phyloP scores from a whole-genome alignment of 2,113 vertebrate genomes.

The Artemisiospiza belli region DNA sequence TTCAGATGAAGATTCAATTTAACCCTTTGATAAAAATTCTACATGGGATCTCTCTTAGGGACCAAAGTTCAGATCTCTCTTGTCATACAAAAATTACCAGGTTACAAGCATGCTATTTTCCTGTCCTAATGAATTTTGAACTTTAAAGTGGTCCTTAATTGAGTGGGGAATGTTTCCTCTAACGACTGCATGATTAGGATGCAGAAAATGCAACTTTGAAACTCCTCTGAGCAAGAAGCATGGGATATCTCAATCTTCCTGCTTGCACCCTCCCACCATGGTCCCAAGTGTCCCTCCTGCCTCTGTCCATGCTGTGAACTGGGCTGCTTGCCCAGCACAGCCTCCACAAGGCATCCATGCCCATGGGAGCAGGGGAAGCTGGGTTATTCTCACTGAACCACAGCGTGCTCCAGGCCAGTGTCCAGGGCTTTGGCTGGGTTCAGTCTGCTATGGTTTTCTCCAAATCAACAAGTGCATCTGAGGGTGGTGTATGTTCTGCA shows the following conservation, averaged over 20 bases:
- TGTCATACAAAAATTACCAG: background rate
- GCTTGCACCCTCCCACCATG: rapidly evolving
- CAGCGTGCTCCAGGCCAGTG: background rate
- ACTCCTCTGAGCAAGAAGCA: background rate
- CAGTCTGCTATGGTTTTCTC: background rate
- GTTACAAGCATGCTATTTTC: background rate
- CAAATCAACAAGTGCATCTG: background rate
- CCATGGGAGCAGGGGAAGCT: background rate
- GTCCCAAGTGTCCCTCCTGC: background rate
- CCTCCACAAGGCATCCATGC: rapidly evolving
- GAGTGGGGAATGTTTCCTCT: background rate
- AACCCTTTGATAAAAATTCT: background rate
- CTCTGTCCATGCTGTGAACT: rapidly evolving
- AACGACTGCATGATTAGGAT: background rate
- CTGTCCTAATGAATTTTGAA: background rate
- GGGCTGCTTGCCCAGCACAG: background rate
- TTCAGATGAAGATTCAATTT: background rate
- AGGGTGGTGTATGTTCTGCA: background rate
- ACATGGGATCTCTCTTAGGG: background rate
- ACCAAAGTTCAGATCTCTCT: background rate
- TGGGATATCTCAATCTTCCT: background rate
- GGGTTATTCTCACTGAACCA: background rate
- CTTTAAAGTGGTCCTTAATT: background rate
- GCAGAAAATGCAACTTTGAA: background rate
- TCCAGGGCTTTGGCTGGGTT: background rate